These are phyloP conservation scores for Clarias gariepinus DNA, from an alignment of 2,113 vertebrate genomes.

Conservation along the genomic window DNA sequence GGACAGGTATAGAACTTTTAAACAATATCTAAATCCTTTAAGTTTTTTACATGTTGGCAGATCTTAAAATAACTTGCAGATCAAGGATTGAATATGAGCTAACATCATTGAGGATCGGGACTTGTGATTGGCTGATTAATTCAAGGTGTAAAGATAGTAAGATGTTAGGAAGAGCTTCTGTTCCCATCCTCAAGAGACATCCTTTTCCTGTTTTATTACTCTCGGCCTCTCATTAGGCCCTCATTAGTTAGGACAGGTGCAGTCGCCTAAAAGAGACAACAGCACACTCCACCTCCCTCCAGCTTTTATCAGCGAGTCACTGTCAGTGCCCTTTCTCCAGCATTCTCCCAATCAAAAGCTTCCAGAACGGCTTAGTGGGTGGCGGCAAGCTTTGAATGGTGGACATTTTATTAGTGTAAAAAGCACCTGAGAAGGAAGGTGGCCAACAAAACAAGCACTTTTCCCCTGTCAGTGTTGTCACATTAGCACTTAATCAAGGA, in stretches of 20 bases:
- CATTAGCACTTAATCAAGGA: slow-evolving; percentile 54
- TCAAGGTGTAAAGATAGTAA: slow-evolving; percentile 44
- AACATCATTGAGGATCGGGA: background rate
- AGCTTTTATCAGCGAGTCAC: slow-evolving; percentile 56
- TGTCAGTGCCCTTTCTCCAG: slow-evolving; percentile 57
- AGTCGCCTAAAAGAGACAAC: slow-evolving; percentile 62
- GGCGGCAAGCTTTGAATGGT: slow-evolving; percentile 46
- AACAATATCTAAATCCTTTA: background rate
- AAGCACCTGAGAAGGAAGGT: slow-evolving; percentile 53
- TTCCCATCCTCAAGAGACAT: slow-evolving; percentile 42
- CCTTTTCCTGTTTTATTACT: slow-evolving; percentile 47
- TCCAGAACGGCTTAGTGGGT: slow-evolving; percentile 59
- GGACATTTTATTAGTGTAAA: slow-evolving; percentile 50
- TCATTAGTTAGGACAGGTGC: slow-evolving; percentile 74
- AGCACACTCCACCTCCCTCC: slow-evolving; percentile 47
- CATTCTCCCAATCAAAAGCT: slow-evolving; percentile 70
- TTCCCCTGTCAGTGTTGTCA: slow-evolving; percentile 47
- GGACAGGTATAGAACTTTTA: background rate
- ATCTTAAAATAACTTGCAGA: background rate
- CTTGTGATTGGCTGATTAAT: slow-evolving; percentile 62
- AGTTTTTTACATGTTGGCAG: background rate
- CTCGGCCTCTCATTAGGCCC: slow-evolving; percentile 70
- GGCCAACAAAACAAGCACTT: slow-evolving; percentile 56
- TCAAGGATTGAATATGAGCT: background rate
- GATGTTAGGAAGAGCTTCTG: slow-evolving; percentile 48